Conservation (phyloP, 2,113 vertebrate genomes). For the Cebidichthys violaceus region DNA sequence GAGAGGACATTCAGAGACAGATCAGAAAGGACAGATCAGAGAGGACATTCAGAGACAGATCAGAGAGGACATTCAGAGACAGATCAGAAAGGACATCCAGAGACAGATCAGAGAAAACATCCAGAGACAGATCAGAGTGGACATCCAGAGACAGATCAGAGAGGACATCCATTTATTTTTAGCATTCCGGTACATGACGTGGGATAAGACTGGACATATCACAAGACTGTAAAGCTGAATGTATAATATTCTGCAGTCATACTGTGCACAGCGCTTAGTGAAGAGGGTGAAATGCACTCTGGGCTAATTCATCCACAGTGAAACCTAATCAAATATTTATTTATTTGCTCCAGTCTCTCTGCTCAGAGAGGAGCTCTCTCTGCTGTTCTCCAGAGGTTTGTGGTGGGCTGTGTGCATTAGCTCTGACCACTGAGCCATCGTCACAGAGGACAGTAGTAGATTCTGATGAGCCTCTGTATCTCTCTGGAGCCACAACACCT, state of each 20-base stretch:
- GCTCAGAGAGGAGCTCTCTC: constrained; percentile 45
- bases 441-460: constrained; percentile 4
- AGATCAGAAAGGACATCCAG: too few species aligned
- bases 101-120: too few species aligned
- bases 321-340: constrained; percentile 73
- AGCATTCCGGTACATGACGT: neutral
- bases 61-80: too few species aligned
- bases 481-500: constrained; percentile 19
- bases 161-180: too few species aligned
- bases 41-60: too few species aligned
- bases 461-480: constrained; percentile 18
- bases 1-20: too few species aligned
- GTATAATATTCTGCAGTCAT: constrained; percentile 19
- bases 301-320: constrained; percentile 60
- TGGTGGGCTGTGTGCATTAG: constrained; percentile 56
- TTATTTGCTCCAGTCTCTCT: constrained; percentile 54
- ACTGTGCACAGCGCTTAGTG: constrained; percentile 17
- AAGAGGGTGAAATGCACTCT: constrained; percentile 47
- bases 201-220: neutral
- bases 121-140: too few species aligned
- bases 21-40: too few species aligned
- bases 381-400: constrained; percentile 28
- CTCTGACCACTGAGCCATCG: constrained; percentile 50
- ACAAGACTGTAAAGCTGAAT: neutral
- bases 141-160: too few species aligned